phyloP scores from a whole-genome alignment of 2,113 vertebrate genomes.

The Neolamprologus tretocephalus region DNA sequence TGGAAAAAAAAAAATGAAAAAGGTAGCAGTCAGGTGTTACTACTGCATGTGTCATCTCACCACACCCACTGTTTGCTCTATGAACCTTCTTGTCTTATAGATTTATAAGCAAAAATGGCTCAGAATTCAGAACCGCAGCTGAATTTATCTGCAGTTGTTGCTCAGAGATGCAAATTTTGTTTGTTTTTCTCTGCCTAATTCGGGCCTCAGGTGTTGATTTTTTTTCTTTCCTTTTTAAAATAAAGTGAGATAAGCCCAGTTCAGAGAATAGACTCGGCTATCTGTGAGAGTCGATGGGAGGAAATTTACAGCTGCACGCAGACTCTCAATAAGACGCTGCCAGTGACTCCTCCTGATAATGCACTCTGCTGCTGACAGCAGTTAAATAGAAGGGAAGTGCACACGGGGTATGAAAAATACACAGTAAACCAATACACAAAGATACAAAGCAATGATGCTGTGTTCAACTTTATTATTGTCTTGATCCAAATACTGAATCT shows the following conservation, averaged over 20 bases:
- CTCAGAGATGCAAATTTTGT: not conserved
- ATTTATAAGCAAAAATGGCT: not conserved
- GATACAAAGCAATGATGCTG: not conserved
- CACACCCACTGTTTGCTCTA: not conserved
- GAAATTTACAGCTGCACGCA: not conserved
- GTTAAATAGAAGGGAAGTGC: not conserved
- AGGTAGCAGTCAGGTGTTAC: not conserved
- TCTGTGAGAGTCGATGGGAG: not conserved
- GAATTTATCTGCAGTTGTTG: not conserved
- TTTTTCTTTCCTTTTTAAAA: not conserved
- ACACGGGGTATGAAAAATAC: not conserved
- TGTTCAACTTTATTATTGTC: not conserved
- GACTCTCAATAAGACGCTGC: not conserved
- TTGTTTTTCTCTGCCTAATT: not conserved
- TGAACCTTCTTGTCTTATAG: not conserved
- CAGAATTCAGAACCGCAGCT: not conserved
- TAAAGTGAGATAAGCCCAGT: not conserved
- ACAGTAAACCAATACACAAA: not conserved
- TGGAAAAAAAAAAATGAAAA: constrained; percentile 34
- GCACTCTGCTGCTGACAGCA: not conserved
- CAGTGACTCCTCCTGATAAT: not conserved
- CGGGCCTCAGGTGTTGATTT: not conserved
- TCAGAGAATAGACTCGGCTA: not conserved
- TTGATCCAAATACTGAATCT: not conserved
- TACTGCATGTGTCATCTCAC: not conserved